A percentile compares a stretch with the other conserved stretches of the same genome.
Conservation (phyloP, 1,140 invertebrate genomes). For the Amyelois transitella region DNA sequence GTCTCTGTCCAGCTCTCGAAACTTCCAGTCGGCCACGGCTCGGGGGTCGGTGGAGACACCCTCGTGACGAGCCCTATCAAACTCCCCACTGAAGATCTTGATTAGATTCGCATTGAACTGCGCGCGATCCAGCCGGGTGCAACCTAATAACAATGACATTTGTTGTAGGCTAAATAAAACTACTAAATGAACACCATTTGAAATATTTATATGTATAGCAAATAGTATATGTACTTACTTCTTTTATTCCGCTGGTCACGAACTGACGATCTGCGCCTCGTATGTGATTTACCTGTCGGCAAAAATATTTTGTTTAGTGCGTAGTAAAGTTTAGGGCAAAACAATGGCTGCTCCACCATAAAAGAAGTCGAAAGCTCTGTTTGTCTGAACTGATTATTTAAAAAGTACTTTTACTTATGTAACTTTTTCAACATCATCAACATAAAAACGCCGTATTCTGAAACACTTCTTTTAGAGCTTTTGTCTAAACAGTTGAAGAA, state of each 20-base stretch:
- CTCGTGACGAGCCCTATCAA: constrained; percentile 64
- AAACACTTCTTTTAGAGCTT: no score
- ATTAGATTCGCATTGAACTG: constrained; percentile 88
- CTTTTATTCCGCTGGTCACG: constrained; percentile 66
- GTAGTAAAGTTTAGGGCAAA: no score
- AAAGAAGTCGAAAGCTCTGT: no score
- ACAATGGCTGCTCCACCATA: no score
- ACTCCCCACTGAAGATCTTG: constrained; percentile 88
- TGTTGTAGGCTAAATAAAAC: no score
- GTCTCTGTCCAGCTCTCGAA: constrained; percentile 85
- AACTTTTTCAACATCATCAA: no score
- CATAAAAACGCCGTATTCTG: no score
- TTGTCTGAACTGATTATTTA: no score
- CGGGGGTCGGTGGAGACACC: constrained; percentile 32
- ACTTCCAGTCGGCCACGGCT: constrained; percentile 90
- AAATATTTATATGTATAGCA: not conserved
- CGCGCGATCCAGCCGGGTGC: constrained; percentile 82
- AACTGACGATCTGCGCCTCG: constrained; percentile 56
- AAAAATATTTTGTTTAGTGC: not conserved
- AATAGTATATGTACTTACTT: constrained; percentile 51
- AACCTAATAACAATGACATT: constrained; percentile 73
- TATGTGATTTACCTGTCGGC: constrained; percentile 64
- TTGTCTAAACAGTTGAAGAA: no score
- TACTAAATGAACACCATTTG: no score
- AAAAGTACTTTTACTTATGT: no score